These are phyloP conservation scores for Drosophila saltans DNA, from an alignment of 1,140 invertebrate genomes.

Conservation along the genomic window DNA sequence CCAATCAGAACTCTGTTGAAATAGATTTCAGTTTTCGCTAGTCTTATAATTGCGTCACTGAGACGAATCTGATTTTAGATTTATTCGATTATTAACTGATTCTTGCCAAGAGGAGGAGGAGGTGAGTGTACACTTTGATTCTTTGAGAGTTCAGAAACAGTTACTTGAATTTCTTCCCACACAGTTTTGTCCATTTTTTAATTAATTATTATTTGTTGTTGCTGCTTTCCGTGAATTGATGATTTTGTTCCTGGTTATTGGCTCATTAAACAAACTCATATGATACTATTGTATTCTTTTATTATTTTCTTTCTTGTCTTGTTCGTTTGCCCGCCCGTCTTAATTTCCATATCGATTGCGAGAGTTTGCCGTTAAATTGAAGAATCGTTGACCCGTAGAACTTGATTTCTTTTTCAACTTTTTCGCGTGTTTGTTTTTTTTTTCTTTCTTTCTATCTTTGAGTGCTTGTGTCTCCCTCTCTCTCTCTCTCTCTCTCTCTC, in stretches of 20 bases:
- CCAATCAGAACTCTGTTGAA: too few relatives aligned
- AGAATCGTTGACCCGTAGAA: constrained; percentile 67
- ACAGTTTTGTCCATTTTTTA: background rate
- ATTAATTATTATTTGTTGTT: constrained; percentile 1
- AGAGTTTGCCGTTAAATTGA: constrained; percentile 53
- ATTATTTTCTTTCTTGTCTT: constrained; percentile 6
- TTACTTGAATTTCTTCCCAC: background rate
- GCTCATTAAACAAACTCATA: constrained; percentile 41
- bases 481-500: background rate
- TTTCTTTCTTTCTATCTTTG: background rate
- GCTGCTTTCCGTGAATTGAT: background rate
- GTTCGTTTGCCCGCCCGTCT: constrained; percentile 22
- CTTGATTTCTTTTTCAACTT: constrained; percentile 28
- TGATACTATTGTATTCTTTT: constrained; percentile 32
- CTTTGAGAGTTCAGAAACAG: too few relatives aligned
- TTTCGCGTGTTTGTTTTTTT: background rate
- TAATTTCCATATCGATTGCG: constrained; percentile 72
- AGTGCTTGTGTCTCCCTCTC: constrained; percentile 27
- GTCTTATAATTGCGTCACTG: too few relatives aligned
- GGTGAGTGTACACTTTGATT: background rate
- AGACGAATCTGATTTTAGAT: too few relatives aligned
- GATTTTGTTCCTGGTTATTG: constrained; percentile 35
- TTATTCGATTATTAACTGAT: too few relatives aligned
- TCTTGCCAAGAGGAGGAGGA: too few relatives aligned
- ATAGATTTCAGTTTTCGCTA: too few relatives aligned